These are phyloP conservation scores for Monochamus saltuarius DNA, from an alignment of 1,140 invertebrate species.

Conservation along the genomic window DNA sequence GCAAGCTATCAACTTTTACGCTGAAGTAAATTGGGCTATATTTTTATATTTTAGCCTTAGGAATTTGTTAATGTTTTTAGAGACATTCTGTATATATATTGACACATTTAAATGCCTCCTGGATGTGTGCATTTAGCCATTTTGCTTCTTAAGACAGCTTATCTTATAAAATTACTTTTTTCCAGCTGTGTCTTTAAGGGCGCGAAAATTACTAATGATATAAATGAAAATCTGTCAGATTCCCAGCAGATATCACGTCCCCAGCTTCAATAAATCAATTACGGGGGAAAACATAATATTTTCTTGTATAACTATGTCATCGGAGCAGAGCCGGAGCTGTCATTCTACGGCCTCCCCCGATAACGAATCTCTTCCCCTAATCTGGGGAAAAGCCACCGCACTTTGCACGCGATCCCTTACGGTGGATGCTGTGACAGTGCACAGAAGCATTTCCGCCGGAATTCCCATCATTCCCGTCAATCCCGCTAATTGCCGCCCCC, in stretches of 20 bases:
- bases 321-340: slow-evolving; percentile 10
- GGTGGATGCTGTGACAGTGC: slow-evolving; percentile 20
- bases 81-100: no score
- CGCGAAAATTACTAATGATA: no score
- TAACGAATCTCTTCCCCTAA: slow-evolving; percentile 14
- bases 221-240: slow-evolving; percentile 4
- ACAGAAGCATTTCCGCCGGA: slow-evolving; percentile 26
- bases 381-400: slow-evolving; percentile 5
- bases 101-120: no score
- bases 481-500: slow-evolving; percentile 35
- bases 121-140: no score
- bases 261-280: slow-evolving; percentile 4
- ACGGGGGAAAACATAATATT: slow-evolving; percentile 6
- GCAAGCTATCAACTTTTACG: no score
- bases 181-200: no score
- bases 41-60: no score
- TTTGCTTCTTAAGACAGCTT: no score
- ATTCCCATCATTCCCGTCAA: slow-evolving; percentile 34
- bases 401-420: slow-evolving; percentile 3
- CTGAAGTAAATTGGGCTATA: no score
- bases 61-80: no score
- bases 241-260: not conserved
- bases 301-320: slow-evolving; percentile 14
- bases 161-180: no score
- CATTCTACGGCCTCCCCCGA: slow-evolving; percentile 7